phyloP scores from a whole-genome alignment of 1,140 invertebrate species.

The Orchestia grillus region DNA sequence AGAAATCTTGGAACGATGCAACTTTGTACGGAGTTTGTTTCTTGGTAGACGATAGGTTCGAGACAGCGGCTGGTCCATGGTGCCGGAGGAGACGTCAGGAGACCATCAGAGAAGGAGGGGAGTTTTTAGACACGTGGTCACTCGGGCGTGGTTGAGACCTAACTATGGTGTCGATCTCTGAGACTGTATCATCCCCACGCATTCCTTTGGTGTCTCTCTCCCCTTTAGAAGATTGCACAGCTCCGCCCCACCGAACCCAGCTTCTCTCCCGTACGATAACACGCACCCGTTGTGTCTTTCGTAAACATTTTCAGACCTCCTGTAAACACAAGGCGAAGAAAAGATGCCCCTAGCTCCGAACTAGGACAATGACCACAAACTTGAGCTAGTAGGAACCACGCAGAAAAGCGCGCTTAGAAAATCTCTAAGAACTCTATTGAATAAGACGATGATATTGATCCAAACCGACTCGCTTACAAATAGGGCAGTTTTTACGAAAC shows the following conservation, averaged over 20 bases:
- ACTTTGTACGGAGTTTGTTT: not conserved
- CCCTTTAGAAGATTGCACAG: not conserved
- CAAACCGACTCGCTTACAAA: not conserved
- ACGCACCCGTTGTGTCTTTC: not conserved
- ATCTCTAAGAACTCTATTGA: not conserved
- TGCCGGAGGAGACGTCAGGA: not conserved
- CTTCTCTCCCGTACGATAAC: not conserved
- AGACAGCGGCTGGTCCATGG: not conserved
- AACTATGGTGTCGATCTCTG: slow-evolving; percentile 34
- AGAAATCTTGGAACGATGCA: not conserved
- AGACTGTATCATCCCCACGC: slow-evolving; percentile 26
- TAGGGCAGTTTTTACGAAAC: not conserved
- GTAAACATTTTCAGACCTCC: not conserved
- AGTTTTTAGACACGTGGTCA: slow-evolving; percentile 54
- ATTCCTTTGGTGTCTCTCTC: slow-evolving; percentile 37
- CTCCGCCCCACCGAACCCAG: not conserved
- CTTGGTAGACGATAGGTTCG: not conserved
- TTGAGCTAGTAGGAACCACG: not conserved
- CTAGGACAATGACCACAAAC: not conserved
- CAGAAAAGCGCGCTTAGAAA: not conserved
- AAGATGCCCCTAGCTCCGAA: not conserved
- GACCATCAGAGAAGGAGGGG: not conserved
- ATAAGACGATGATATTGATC: not conserved
- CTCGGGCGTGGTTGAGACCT: slow-evolving; percentile 41
- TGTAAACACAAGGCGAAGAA: not conserved